A percentile compares a stretch with the other conserved stretches of the same genome.
These are phyloP conservation scores for Drosophila eugracilis DNA, from an alignment of 1,140 invertebrate species.

Conservation along the genomic window DNA sequence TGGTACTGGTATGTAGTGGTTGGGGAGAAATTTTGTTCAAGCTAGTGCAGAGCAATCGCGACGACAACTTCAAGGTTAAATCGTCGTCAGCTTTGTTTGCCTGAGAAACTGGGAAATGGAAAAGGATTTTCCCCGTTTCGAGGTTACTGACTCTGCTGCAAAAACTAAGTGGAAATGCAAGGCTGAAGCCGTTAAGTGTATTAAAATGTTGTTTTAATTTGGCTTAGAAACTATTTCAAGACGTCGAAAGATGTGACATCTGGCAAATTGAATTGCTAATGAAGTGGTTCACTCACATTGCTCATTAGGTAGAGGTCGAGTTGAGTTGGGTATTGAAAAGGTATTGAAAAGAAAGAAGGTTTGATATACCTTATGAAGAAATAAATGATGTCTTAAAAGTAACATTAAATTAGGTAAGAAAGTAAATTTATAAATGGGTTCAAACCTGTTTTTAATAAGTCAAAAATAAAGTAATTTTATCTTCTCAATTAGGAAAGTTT, in stretches of 20 bases:
- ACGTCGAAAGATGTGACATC: constrained; percentile 29
- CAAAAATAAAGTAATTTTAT: too few relatives aligned
- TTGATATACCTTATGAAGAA: too few relatives aligned
- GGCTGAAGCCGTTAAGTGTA: constrained; percentile 49
- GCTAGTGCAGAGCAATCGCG: constrained; percentile 46
- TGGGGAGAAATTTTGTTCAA: constrained; percentile 13
- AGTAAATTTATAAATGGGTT: too few relatives aligned
- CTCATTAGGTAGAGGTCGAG: constrained; percentile 17
- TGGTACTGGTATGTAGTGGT: neutral
- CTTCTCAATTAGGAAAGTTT: too few relatives aligned
- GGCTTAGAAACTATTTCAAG: constrained; percentile 29
- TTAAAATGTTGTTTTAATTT: constrained; percentile 53
- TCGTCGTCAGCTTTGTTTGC: constrained; percentile 46
- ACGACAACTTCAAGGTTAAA: constrained; percentile 71
- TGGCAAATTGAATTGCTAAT: constrained; percentile 36
- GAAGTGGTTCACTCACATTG: constrained; percentile 15
- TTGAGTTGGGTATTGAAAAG: neutral
- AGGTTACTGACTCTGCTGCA: constrained; percentile 38
- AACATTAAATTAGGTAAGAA: too few relatives aligned
- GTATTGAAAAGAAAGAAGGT: neutral
- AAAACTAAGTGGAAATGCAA: constrained; percentile 39
- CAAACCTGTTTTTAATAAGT: too few relatives aligned
- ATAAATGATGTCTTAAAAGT: too few relatives aligned
- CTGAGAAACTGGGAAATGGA: constrained; percentile 1
- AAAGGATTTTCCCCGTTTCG: constrained; percentile 35